Evolutionary conservation across 2,113 vertebrate species (phyloP).

Genomic region (Sula dactylatra): DNA sequence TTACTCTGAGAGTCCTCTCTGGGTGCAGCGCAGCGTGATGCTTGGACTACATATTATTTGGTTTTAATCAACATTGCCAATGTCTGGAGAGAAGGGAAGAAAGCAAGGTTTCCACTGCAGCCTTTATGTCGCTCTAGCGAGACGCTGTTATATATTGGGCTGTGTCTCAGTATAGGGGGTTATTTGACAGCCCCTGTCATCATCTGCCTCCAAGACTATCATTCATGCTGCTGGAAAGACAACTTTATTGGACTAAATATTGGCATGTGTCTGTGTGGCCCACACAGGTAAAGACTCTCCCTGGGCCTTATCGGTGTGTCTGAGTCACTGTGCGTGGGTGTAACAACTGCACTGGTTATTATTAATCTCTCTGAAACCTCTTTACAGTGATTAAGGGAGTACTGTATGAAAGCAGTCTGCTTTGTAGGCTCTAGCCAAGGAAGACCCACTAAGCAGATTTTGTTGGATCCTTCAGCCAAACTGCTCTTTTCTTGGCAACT

Average conservation of each 20-base stretch:
- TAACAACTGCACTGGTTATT: slow-evolving; percentile 52
- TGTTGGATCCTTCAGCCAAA: slow-evolving; percentile 52
- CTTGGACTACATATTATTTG: background rate
- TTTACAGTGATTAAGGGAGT: slow-evolving; percentile 54
- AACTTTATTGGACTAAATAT: slow-evolving; percentile 51
- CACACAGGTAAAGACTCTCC: slow-evolving; percentile 50
- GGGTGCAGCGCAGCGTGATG: rapidly evolving
- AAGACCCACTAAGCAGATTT: slow-evolving; percentile 59
- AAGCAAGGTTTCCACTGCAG: background rate
- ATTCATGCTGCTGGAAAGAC: slow-evolving; percentile 42
- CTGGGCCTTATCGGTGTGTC: background rate
- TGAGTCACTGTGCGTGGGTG: slow-evolving; percentile 50
- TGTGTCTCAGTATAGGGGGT: background rate
- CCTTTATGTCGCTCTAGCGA: background rate
- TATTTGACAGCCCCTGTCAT: slow-evolving; percentile 46
- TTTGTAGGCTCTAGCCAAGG: slow-evolving; percentile 35
- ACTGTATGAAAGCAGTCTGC: slow-evolving; percentile 41
- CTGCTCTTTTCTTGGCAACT: slow-evolving; percentile 63
- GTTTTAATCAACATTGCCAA: background rate
- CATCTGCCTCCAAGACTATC: slow-evolving; percentile 7
- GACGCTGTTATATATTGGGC: background rate
- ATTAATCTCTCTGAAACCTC: slow-evolving; percentile 60
- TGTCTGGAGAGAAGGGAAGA: background rate
- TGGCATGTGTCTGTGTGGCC: slow-evolving; percentile 41
- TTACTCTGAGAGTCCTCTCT: background rate